These are phyloP conservation scores for Ctenopoma kingsleyae DNA, from an alignment of 2,797 vertebrate species.

Conservation along the genomic window DNA sequence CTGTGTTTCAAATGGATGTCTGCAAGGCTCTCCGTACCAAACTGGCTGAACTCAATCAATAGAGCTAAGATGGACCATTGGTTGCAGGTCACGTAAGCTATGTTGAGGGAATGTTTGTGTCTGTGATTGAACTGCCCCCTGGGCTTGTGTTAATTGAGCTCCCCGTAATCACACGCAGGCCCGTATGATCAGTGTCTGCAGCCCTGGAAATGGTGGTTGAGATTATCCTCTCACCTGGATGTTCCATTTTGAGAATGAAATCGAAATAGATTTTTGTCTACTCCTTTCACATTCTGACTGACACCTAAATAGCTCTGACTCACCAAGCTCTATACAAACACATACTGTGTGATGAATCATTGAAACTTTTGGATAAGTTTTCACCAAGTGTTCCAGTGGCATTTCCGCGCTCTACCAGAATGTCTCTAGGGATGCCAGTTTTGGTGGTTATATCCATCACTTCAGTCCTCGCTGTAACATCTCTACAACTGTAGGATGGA, in stretches of 20 bases:
- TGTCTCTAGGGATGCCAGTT: neutral
- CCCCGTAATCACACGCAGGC: slow-evolving; percentile 68
- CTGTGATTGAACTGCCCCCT: slow-evolving; percentile 70
- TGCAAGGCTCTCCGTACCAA: slow-evolving; percentile 41
- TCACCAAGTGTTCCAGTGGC: neutral
- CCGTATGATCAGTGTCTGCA: slow-evolving; percentile 59
- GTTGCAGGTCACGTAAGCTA: slow-evolving; percentile 77
- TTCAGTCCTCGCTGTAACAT: slow-evolving; percentile 1
- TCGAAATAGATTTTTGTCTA: slow-evolving; percentile 74
- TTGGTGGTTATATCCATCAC: neutral
- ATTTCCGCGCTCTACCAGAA: neutral
- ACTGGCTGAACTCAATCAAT: slow-evolving; percentile 75
- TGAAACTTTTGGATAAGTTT: slow-evolving; percentile 18
- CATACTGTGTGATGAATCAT: neutral
- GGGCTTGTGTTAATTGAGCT: slow-evolving; percentile 73
- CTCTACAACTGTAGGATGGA: neutral
- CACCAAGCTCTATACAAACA: slow-evolving; percentile 11
- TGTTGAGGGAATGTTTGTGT: slow-evolving; percentile 77
- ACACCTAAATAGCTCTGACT: slow-evolving; percentile 38
- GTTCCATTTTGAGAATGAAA: slow-evolving; percentile 66
- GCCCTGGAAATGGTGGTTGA: slow-evolving; percentile 45
- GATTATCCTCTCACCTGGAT: slow-evolving; percentile 59
- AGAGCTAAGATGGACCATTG: slow-evolving; percentile 68
- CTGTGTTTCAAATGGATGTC: slow-evolving; percentile 43
- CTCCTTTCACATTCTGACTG: slow-evolving; percentile 40